phyloP scores from a whole-genome alignment of 2,113 vertebrate species.

The Tylochromis polylepis region DNA sequence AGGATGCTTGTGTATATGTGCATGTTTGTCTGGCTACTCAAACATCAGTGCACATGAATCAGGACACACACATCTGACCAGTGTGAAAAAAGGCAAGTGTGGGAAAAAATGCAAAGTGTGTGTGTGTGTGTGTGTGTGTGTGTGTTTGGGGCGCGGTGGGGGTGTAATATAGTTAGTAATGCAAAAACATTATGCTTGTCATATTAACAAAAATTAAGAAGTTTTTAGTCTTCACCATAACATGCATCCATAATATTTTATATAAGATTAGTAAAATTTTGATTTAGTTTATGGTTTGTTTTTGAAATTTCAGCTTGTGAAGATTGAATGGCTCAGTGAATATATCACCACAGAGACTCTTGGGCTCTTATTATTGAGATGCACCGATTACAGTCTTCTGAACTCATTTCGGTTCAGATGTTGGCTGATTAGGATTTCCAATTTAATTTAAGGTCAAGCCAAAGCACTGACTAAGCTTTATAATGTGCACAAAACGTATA shows the following conservation, averaged over 20 bases:
- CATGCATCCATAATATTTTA: neutral
- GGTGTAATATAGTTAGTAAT: neutral
- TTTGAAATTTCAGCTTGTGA: neutral
- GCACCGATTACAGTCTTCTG: neutral
- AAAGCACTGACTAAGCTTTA: too few relatives aligned
- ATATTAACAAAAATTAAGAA: neutral
- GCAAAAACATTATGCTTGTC: neutral
- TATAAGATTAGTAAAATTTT: neutral
- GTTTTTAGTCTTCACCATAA: neutral
- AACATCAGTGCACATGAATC: neutral
- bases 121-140: neutral
- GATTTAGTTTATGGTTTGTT: neutral
- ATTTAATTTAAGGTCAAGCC: too few relatives aligned
- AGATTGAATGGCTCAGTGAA: neutral
- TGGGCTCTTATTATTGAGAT: neutral
- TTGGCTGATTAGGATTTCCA: too few relatives aligned
- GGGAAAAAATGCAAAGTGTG: neutral
- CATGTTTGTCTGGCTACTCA: neutral
- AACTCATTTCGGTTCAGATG: too few relatives aligned
- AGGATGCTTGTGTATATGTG: slow-evolving; percentile 1
- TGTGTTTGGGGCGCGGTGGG: neutral
- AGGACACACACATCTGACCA: neutral
- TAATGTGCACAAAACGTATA: too few relatives aligned
- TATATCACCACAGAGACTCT: neutral
- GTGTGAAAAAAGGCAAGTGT: neutral